A percentile compares a stretch with the other conserved stretches of the same genome.
phyloP scores from a whole-genome alignment of 2,797 vertebrate genomes.

The Cirrhinus mrigala region DNA sequence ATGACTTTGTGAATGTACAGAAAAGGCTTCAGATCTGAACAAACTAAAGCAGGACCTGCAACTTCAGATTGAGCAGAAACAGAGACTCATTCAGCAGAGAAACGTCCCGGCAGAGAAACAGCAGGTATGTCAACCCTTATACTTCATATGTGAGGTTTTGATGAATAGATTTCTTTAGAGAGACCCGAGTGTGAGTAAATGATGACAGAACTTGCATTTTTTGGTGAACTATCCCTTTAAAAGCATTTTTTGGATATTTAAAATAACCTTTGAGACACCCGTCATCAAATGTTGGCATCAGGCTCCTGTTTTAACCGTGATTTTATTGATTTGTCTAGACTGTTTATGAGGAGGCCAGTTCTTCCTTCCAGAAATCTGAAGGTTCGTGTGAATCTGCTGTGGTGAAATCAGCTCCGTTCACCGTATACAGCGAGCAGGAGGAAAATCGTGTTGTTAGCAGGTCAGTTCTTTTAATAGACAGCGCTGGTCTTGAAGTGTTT shows the following conservation, averaged over 20 bases:
- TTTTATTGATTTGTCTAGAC: background rate
- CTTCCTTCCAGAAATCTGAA: background rate
- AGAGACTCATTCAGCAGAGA: slow-evolving; percentile 46
- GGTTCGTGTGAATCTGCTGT: background rate
- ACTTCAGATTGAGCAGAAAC: slow-evolving; percentile 68
- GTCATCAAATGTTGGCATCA: background rate
- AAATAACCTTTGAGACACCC: too few species aligned
- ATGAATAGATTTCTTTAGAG: background rate
- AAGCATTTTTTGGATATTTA: background rate
- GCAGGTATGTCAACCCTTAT: background rate
- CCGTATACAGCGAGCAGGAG: slow-evolving; percentile 53
- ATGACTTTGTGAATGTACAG: slow-evolving; percentile 49
- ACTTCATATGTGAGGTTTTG: background rate
- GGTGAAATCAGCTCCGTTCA: slow-evolving; percentile 39
- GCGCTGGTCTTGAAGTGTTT: background rate
- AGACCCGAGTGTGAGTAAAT: background rate
- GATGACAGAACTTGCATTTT: background rate
- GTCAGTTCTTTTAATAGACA: background rate
- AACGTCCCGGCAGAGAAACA: background rate
- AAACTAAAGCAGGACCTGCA: slow-evolving; percentile 64
- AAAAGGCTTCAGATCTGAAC: slow-evolving; percentile 54
- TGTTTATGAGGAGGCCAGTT: background rate
- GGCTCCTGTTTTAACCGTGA: background rate
- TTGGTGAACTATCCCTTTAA: background rate
- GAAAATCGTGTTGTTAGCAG: slow-evolving; percentile 13